Evolutionary conservation across 1,140 invertebrate genomes (phyloP).

Genomic region (Apolygus lucorum): DNA sequence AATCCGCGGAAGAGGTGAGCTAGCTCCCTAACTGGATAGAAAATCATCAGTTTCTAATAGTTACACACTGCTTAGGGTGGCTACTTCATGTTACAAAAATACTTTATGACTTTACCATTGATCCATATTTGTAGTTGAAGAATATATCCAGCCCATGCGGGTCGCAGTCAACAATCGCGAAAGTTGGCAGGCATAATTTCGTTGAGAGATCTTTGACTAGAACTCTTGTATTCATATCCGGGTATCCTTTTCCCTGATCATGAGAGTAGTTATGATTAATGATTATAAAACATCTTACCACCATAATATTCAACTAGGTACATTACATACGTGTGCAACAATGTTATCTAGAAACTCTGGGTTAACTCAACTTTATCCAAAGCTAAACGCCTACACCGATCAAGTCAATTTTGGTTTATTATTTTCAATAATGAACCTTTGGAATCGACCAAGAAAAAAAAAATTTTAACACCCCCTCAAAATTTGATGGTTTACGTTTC

Average conservation of each 20-base stretch:
- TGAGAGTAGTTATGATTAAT: background rate
- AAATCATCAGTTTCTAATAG: background rate
- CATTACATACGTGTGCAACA: no score
- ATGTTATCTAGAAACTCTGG: no score
- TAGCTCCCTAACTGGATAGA: background rate
- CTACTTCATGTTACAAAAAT: background rate
- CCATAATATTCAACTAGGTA: background rate
- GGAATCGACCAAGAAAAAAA: no score
- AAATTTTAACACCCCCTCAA: no score
- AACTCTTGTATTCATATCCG: constrained; percentile 1
- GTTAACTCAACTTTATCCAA: no score
- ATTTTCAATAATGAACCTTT: no score
- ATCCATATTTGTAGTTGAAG: constrained; percentile 9
- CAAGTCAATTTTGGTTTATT: no score
- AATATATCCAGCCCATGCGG: background rate
- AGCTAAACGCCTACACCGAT: no score
- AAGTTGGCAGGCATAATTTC: background rate
- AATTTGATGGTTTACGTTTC: no score
- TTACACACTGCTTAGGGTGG: background rate
- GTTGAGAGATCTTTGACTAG: background rate
- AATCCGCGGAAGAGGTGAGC: no score
- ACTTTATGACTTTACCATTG: background rate
- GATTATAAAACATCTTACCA: background rate
- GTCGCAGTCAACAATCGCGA: background rate
- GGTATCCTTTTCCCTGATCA: background rate